Base-by-base conservation (phyloP, 2,888 invertebrate genomes). In the Orthosia gothica region DNA sequence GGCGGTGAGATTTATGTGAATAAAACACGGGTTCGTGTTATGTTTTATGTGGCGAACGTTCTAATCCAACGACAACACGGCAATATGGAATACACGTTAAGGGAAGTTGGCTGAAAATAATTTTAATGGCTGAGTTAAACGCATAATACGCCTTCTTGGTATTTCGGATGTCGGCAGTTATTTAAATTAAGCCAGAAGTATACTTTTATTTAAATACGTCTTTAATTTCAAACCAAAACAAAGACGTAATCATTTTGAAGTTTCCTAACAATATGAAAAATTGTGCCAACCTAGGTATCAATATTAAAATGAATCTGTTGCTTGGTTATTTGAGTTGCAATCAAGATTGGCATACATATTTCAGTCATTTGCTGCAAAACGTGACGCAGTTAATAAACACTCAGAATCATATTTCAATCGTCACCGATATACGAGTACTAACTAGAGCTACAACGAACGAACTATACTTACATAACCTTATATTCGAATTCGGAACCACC, bases 1-100 rank as follows among this genome's bases (percentile, higher is more conserved):
- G 87, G 81, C 82, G 69, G 76, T 73, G 87, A 91, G 93, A 93
- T 94, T 94, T 93, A 93, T 93, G 90, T 82, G 90, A 88, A 88
- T 88, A 85, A 87, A 88, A 87, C 91, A 83, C 81, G 78, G 79
- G 72, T 76, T 79, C 70, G 73, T 81, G 79, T 89, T 89, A 87
- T 91, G 90, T 89, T 91, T 91, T 92, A 92, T 89, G 87, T 84
- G 87, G 88, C 84, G 70, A 82, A 82, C 85, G 82, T 58, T 84
- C 79, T 87, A 84, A 90, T 87, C 86, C 87, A 79, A 84, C 79
- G 82, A 83, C 76, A 87, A 84, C 86, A 85, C 85, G 85, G 87
- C 88, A 83, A 67, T 71, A 72, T 83, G 69, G 50, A 63, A 85
- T 73, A 70, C 70, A 68, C 72, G 83, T 66, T 66, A 78, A 70